These are phyloP conservation scores for human (Homo sapiens) DNA, from an alignment of 2,113 vertebrate genomes.

Conservation along the genomic window DNA sequence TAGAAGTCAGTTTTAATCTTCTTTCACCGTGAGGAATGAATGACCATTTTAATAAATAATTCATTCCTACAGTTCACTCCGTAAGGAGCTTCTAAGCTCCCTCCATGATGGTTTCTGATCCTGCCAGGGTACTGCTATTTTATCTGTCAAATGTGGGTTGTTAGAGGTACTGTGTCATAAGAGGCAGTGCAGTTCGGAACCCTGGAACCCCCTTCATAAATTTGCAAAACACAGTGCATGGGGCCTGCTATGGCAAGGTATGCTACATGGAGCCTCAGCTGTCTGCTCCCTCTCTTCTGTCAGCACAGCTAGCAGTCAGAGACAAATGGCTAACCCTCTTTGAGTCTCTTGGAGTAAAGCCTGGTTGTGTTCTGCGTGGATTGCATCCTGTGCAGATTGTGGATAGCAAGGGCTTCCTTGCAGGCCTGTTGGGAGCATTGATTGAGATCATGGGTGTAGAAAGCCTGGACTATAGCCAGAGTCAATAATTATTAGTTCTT, in stretches of 20 bases:
- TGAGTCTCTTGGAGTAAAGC: neutral
- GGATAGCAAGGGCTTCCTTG: neutral
- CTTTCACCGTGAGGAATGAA: neutral
- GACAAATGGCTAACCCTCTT: neutral
- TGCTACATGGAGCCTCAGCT: neutral
- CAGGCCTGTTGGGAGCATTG: neutral
- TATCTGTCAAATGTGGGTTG: neutral
- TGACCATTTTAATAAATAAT: neutral
- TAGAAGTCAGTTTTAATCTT: neutral
- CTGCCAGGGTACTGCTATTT: neutral
- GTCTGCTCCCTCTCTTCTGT: neutral
- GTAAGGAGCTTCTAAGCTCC: neutral
- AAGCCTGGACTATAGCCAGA: neutral
- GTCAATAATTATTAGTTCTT: neutral
- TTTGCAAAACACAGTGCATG: fast-evolving
- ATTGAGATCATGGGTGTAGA: neutral
- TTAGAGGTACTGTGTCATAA: neutral
- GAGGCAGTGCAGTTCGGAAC: neutral
- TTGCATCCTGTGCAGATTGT: neutral
- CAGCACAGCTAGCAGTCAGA: neutral
- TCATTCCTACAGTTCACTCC: neutral
- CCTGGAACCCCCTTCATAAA: neutral
- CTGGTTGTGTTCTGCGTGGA: neutral
- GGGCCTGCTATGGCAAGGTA: fast-evolving
- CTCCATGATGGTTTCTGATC: neutral